Evolutionary conservation across 2,113 vertebrate genomes (phyloP), one percentile per base, ranked within the genome.

Genomic region (Verasper variegatus): DNA sequence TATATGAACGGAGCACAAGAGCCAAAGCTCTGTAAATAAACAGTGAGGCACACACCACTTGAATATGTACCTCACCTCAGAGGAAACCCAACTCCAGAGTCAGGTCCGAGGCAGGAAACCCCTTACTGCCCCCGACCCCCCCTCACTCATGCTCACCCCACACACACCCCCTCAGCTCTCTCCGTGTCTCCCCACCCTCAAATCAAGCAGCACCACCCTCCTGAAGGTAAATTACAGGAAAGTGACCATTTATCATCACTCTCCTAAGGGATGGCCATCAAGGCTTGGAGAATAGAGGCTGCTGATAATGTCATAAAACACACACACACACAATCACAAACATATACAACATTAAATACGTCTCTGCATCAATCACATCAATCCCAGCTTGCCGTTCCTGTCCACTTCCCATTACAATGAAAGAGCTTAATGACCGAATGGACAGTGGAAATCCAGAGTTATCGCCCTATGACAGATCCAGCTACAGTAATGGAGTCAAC

Each of bases 21-120:
- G 65, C 81, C 72, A 67, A 83, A 87, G 77, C 68, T 91, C 85
- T 87, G 88, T 87, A 90, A 91, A 93, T 91, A 92, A 91, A 92
- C 85, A 90, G 24, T 52, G 67, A 78, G 68, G 56, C 71, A 20
- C 82, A 81, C 83, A 83, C 54, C 82, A 68, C 63, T 69, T 70
- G 58, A 69, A 86, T 72, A 57, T n/a, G 65, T 60, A 79, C 59
- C 76, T 89, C 80, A 77, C 68, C 78, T 84, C 70, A 31, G 69
- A 87, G 72, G 80, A 90, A 92, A 92, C 83, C 83, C 80, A 86
- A 91, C 85, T 74, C 88, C 60, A 1, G 52, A 74, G 68, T 75
- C 70, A 31, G 68, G 57, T 85, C 80, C 55, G 74, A 77, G 74
- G 80, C 88, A 91, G 88, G 86, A 92, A 92, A 84, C 76, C 63